These are phyloP conservation scores for Babyrousa celebensis DNA, from an alignment of 2,797 vertebrate species.

Conservation along the genomic window DNA sequence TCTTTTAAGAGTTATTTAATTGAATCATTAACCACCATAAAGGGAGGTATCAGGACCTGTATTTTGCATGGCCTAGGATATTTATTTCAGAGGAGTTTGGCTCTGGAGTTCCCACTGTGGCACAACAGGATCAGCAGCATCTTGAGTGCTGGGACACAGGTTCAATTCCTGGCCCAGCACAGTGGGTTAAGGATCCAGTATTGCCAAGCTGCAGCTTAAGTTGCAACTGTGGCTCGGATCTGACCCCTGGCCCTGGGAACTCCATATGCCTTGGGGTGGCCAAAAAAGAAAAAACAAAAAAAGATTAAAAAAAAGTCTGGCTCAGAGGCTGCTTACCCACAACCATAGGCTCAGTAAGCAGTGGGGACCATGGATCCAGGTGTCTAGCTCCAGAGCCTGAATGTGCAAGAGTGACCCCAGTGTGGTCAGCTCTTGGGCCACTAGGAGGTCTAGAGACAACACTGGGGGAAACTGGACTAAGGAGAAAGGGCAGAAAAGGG, in stretches of 20 bases:
- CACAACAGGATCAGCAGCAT: too few species aligned
- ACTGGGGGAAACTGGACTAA: neutral
- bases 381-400: neutral
- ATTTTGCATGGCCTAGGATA: neutral
- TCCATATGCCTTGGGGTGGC: too few species aligned
- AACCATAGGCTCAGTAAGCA: neutral
- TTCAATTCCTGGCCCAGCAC: too few species aligned
- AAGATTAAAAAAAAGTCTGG: neutral
- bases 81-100: neutral
- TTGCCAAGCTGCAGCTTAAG: too few species aligned
- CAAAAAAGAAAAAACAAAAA: too few species aligned
- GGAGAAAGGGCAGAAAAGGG: neutral
- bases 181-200: too few species aligned
- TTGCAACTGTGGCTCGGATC: too few species aligned
- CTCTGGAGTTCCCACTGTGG: too few species aligned
- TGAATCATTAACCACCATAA: neutral
- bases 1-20: constrained; percentile 24
- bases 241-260: too few species aligned
- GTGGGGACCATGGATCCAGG: neutral
- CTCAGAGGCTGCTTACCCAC: neutral
- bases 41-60: neutral
- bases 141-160: too few species aligned
- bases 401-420: neutral
- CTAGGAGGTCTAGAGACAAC: neutral
- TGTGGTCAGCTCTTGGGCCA: neutral